Evolutionary conservation across 2,888 invertebrate species (phyloP).

Genomic region (Lasius platythorax): DNA sequence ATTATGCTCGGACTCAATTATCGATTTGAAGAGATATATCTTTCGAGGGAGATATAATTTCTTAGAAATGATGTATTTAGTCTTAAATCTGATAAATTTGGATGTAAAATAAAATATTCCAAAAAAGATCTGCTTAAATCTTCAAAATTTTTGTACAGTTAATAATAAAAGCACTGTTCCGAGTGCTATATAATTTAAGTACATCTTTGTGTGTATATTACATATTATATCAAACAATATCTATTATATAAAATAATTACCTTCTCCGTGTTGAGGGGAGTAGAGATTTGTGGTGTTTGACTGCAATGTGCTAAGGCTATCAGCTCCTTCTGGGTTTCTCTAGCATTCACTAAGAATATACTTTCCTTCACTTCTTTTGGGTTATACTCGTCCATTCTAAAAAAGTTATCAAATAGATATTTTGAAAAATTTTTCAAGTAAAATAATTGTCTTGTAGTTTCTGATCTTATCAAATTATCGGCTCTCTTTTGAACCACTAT

Average conservation of each 20-base stretch:
- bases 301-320: constrained; percentile 86
- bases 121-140: neutral
- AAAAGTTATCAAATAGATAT: constrained; percentile 54
- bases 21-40: neutral
- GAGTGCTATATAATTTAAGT: neutral
- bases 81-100: neutral
- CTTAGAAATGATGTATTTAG: neutral
- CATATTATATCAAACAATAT: neutral
- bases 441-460: neutral
- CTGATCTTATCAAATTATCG: neutral
- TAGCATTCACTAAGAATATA: constrained; percentile 93
- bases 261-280: constrained; percentile 74
- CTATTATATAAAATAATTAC: constrained; percentile 51
- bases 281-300: constrained; percentile 77
- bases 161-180: neutral
- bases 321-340: constrained; percentile 90
- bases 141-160: constrained; percentile 1
- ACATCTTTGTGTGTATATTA: neutral
- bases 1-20: neutral
- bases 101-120: neutral
- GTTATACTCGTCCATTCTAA: constrained; percentile 90
- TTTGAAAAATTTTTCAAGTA: neutral
- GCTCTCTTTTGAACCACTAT: neutral
- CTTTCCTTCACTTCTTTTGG: constrained; percentile 93
- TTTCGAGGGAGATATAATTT: neutral